Evolutionary conservation across 2,113 vertebrate genomes (phyloP).

Genomic region (Glaucomys volans): DNA sequence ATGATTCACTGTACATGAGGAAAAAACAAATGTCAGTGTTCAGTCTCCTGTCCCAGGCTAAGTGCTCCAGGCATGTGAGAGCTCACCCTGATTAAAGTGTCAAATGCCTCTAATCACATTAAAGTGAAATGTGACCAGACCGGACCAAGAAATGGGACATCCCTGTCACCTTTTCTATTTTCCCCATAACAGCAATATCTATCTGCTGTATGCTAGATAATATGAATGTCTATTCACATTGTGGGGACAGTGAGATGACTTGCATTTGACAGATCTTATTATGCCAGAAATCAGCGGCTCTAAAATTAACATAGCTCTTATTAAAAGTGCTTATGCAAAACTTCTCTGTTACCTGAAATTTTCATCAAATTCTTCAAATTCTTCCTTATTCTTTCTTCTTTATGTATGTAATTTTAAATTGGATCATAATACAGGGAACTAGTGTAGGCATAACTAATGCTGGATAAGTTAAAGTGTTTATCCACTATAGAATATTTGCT

Average conservation of each 20-base stretch:
- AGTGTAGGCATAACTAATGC: conserved; percentile 27
- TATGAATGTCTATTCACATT: conserved; percentile 81
- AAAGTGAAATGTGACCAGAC: conserved; percentile 82
- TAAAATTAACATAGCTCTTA: conserved; percentile 78
- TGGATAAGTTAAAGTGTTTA: neutral
- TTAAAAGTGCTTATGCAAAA: conserved; percentile 71
- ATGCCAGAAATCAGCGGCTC: conserved; percentile 73
- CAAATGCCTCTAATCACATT: conserved; percentile 73
- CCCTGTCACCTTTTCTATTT: conserved; percentile 81
- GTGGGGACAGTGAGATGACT: conserved; percentile 72
- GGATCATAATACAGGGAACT: neutral
- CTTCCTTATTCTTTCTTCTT: neutral
- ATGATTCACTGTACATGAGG: neutral
- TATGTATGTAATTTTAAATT: neutral
- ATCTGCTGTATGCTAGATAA: conserved; percentile 74
- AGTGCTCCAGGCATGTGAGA: conserved; percentile 50
- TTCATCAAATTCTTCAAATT: conserved; percentile 56
- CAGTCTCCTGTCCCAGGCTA: conserved; percentile 26
- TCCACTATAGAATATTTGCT: conserved; percentile 38
- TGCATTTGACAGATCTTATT: conserved; percentile 84
- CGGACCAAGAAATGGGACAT: conserved; percentile 54
- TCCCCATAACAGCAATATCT: conserved; percentile 80
- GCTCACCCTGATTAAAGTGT: conserved; percentile 82
- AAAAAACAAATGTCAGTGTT: conserved; percentile 41
- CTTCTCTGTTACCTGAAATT: neutral